A percentile compares a stretch with the other conserved stretches of the same genome.
Conservation (phyloP, 2,888 invertebrate genomes). For the Synergus japonicus region DNA sequence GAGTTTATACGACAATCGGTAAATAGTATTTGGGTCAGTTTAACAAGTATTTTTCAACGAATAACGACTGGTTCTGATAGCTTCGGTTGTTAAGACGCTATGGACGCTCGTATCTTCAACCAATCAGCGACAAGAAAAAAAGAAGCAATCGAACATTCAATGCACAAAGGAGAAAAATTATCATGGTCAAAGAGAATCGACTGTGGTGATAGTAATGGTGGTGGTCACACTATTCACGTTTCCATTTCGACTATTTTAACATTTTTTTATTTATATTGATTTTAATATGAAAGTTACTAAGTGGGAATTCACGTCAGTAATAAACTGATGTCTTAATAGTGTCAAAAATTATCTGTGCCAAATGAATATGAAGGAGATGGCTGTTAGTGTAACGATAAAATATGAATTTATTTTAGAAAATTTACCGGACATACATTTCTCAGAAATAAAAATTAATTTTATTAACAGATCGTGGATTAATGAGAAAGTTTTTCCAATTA, state of each 20-base stretch:
- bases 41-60: background rate
- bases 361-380: slow-evolving; percentile 33
- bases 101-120: slow-evolving; percentile 39
- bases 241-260: slow-evolving; percentile 17
- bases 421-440: background rate
- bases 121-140: slow-evolving; percentile 44
- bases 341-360: background rate
- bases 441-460: background rate
- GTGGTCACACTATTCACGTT: slow-evolving; percentile 55
- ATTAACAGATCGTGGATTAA: background rate
- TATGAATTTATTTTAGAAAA: background rate
- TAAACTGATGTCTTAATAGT: background rate
- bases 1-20: background rate
- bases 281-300: background rate
- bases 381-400: background rate
- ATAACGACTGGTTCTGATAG: slow-evolving; percentile 23
- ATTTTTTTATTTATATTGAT: background rate
- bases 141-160: slow-evolving; percentile 45
- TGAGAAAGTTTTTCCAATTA: background rate
- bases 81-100: slow-evolving; percentile 15
- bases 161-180: slow-evolving; percentile 1
- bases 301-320: background rate
- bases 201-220: slow-evolving; percentile 58
- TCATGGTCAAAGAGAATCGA: slow-evolving; percentile 37
- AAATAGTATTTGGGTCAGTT: slow-evolving; percentile 2